Base-by-base conservation (phyloP, 2,797 vertebrate genomes). In the Pempheris klunzingeri region DNA sequence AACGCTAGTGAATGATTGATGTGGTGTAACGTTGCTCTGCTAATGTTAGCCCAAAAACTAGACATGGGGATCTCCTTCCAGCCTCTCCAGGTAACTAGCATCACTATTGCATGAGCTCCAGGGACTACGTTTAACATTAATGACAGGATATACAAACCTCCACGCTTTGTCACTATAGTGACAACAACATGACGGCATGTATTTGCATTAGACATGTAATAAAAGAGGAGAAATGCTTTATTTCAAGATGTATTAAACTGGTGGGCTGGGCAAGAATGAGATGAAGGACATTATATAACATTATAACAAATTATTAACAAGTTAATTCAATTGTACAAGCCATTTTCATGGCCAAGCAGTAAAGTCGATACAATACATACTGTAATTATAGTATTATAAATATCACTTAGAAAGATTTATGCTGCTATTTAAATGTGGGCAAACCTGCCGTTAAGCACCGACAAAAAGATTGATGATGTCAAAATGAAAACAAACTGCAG, bases 401-500 rank as follows among this genome's bases (percentile, higher is more conserved):
- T 20, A 47, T n/a, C 26, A 24, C 14, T 59, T 32, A 41, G 47
- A 41, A 26, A 39, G 53, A 64, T 77, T 54, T 36, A 69, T 60
- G n/a, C 32, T 39, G 3, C 15, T 47, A 41, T 46, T 57, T 18
- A 20, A 62, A 50, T 11, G 14, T 6, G 12, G 24, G 13, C 39
- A 11, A 64, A 68, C 20, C 24, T 24, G 52, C 30, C 28, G 47
- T 12, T 65, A 6, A 24, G 50, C n/a, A 28, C 44, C 24, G 8
- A 41, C 46, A 73, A 50, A 20, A 53, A 59, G 60, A 62, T 18
- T 26, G 52, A 80, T 74, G 43, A 41, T 20, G 34, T 65, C 52
- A 76, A 55, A 44, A 61, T 62, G 34, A 69, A 39, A 50, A 52
- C 38, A 73, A 58, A 43, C 32, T 12, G 9, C 24, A 3, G 44